Conservation (phyloP, 2,797 vertebrate species). For the Intellagama lesueurii region DNA sequence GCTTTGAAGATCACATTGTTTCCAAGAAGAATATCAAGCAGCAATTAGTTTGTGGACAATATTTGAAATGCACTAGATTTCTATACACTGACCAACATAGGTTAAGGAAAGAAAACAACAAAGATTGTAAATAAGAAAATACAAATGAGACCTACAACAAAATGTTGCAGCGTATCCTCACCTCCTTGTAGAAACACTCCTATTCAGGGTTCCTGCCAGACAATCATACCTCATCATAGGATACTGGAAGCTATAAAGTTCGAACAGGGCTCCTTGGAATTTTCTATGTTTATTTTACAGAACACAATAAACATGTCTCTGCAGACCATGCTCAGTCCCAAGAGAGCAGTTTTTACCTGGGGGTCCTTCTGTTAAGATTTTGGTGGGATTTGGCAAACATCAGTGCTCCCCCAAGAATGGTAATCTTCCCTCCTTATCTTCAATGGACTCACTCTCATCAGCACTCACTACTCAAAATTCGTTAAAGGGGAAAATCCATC, state of each 20-base stretch:
- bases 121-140: slow-evolving; percentile 37
- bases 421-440: neutral
- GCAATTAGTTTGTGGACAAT: slow-evolving; percentile 55
- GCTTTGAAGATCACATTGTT: slow-evolving; percentile 61
- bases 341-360: neutral
- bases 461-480: neutral
- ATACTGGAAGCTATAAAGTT: neutral
- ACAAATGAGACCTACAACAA: neutral
- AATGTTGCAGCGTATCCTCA: neutral
- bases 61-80: slow-evolving; percentile 40
- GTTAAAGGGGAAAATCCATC: neutral
- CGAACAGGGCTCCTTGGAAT: neutral
- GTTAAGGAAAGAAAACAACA: slow-evolving; percentile 10
- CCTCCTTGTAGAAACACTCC: neutral
- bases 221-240: neutral
- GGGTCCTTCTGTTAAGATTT: neutral
- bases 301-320: neutral
- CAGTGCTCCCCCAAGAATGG: neutral
- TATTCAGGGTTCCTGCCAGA: neutral
- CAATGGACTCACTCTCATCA: neutral
- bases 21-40: slow-evolving; percentile 51
- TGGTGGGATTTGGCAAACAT: neutral
- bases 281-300: neutral
- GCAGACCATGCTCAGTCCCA: neutral
- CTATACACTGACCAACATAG: slow-evolving; percentile 9